phyloP scores from a whole-genome alignment of 2,888 invertebrate species.

The Habrosyne pyritoides region DNA sequence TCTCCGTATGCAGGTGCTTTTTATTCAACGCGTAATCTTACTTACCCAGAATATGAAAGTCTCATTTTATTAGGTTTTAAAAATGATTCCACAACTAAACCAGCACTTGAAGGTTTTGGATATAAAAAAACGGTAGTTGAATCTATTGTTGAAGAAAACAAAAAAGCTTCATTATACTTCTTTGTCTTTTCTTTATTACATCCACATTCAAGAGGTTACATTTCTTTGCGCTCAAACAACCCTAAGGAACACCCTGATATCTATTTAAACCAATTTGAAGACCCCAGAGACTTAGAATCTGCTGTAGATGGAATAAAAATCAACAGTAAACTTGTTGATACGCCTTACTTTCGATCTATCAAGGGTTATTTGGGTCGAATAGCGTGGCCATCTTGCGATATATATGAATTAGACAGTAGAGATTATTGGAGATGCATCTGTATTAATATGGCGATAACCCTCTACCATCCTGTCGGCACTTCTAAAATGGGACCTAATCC shows the following conservation, averaged over 20 bases:
- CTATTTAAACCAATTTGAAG: no score
- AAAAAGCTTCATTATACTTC: conserved; percentile 49
- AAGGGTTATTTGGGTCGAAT: conserved; percentile 25
- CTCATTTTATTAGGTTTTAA: conserved; percentile 42
- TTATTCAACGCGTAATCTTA: conserved; percentile 49
- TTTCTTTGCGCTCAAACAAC: no score
- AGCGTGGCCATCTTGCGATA: conserved; percentile 27
- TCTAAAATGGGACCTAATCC: conserved; percentile 77
- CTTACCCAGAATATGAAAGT: conserved; percentile 54
- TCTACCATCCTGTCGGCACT: conserved; percentile 87
- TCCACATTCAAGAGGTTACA: conserved; percentile 78
- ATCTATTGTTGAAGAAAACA: conserved; percentile 43
- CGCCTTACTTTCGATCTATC: conserved; percentile 27
- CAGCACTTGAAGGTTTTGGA: conserved; percentile 37
- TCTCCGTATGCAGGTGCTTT: conserved; percentile 79
- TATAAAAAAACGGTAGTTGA: conserved; percentile 44
- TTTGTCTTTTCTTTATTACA: conserved; percentile 64
- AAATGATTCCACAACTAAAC: conserved; percentile 41
- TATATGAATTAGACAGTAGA: conserved; percentile 21
- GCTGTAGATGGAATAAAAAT: no score
- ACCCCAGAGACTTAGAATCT: no score
- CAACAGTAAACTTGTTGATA: conserved; percentile 20
- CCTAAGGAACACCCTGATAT: no score
- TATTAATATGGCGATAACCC: conserved; percentile 67
- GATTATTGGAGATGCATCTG: conserved; percentile 32